Evolutionary conservation across 2,888 invertebrate species (phyloP).

Genomic region (Megamerina dolium): DNA sequence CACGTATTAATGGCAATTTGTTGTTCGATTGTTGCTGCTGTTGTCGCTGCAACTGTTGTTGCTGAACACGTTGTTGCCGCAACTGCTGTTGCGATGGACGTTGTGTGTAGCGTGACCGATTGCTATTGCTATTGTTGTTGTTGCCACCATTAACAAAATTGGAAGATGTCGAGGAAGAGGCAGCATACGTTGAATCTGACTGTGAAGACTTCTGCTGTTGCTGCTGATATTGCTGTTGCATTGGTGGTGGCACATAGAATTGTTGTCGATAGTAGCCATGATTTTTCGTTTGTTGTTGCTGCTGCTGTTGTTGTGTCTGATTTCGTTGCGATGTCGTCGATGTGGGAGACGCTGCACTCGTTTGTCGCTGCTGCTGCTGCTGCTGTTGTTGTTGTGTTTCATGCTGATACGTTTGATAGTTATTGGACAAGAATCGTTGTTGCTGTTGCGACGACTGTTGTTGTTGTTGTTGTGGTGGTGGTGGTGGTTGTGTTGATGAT

Average conservation of each 20-base stretch:
- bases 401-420: conserved; percentile 12
- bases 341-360: conserved; percentile 9
- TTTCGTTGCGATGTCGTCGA: conserved; percentile 15
- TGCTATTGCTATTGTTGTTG: conserved; percentile 30
- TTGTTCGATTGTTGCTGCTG: conserved; percentile 8
- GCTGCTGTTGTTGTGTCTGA: conserved; percentile 17
- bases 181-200: not conserved
- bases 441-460: conserved; percentile 18
- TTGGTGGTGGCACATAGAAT: conserved; percentile 43
- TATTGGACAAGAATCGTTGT: conserved; percentile 11
- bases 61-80: conserved; percentile 27
- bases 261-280: conserved; percentile 37
- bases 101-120: conserved; percentile 19
- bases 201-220: conserved; percentile 16
- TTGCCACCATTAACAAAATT: too few relatives aligned
- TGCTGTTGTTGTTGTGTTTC: conserved; percentile 17
- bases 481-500: conserved; percentile 14
- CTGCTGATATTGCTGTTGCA: conserved; percentile 35
- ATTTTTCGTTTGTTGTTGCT: conserved; percentile 14
- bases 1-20: conserved; percentile 14
- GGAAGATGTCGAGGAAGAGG: conserved; percentile 15
- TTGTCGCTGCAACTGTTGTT: conserved; percentile 21
- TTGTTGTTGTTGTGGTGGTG: conserved; percentile 17
- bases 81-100: conserved; percentile 21
- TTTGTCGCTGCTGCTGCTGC: conserved; percentile 19